Conservation (phyloP, 2,888 invertebrate species). For the Ctena decussata region DNA sequence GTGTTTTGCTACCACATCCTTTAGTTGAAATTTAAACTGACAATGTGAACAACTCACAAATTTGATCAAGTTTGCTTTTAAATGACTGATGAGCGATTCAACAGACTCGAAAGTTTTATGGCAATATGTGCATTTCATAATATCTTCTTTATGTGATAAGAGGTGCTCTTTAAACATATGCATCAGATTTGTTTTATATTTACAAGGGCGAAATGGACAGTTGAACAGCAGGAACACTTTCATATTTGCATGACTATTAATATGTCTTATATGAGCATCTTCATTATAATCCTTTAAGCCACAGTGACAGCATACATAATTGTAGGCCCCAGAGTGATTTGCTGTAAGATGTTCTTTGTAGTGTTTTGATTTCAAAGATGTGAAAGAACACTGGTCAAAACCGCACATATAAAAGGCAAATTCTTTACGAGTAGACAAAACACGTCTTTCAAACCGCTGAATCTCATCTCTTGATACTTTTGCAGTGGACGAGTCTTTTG, state of each 20-base stretch:
- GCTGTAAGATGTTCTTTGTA: conserved; percentile 74
- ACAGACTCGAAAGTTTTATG: conserved; percentile 67
- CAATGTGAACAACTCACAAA: conserved; percentile 81
- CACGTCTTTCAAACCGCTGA: conserved; percentile 12
- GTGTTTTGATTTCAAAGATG: conserved; percentile 68
- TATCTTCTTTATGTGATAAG: conserved; percentile 65
- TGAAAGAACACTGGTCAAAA: conserved; percentile 76
- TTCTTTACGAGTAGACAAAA: conserved; percentile 5
- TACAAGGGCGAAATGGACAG: conserved; percentile 77
- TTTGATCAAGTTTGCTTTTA: conserved; percentile 76
- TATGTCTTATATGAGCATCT: conserved; percentile 76
- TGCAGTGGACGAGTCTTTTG: not conserved
- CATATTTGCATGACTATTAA: conserved; percentile 75
- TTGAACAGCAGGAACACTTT: conserved; percentile 73
- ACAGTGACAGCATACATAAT: conserved; percentile 79
- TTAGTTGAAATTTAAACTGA: conserved; percentile 74
- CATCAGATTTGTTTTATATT: conserved; percentile 77
- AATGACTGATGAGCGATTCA: conserved; percentile 69
- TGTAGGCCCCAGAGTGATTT: conserved; percentile 69
- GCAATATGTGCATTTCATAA: conserved; percentile 75
- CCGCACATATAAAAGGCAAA: conserved; percentile 79
- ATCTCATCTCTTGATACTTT: not conserved
- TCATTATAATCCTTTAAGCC: conserved; percentile 76
- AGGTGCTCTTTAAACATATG: conserved; percentile 75
- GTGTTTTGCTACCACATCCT: conserved; percentile 73